Evolutionary conservation across 2,888 invertebrate genomes (phyloP), one percentile per base, ranked within the genome.

Genomic region (Campopleginae sp.): DNA sequence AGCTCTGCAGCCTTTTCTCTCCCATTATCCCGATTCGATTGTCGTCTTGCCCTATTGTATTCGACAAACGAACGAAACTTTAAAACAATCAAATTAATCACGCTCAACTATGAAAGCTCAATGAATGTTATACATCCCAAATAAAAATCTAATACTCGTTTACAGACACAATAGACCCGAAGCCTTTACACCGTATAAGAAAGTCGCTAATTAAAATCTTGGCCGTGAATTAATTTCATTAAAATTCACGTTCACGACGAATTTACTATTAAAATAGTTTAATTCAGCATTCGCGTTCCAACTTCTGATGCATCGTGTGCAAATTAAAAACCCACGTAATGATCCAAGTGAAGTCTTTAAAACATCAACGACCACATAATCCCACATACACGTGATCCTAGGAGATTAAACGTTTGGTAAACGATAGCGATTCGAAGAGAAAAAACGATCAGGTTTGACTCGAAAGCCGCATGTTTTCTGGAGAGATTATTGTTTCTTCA

Each of bases 41-140:
- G 61, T 63, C 44, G 31, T 27, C 23, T 68, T 58, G 19, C 14
- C 17, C 44, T 19, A 31, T 61, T 75, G 63, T 27, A 58, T 19
- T 63, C 31, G 38, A 42, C 44, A n/a, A 46, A 38, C 44, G 63
- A 27, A 68, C 27, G 27, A 44, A 68, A 68, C 7, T 42, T 46
- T 68, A 19, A 46, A 19, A 66, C 65, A 76, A 76, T 51, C 48
- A 12, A 51, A 76, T 63, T 72, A 63, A 75, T 75, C 63, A 63
- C 17, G 63, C 63, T 66, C 66, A 66, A 42, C 42, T 10, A 42
- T 66, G 61, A 61, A 61, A 58, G 14, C 12, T 58, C 17, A 44
- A 23, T 19, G 38, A 38, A 65, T 38, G 19, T 8, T n/a, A n/a
- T n/a, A 42, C 4, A 42, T 66, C 14, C 1, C 6, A 7, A 17